Conservation (phyloP, 1,140 invertebrate genomes). For the Drosophila bocqueti region DNA sequence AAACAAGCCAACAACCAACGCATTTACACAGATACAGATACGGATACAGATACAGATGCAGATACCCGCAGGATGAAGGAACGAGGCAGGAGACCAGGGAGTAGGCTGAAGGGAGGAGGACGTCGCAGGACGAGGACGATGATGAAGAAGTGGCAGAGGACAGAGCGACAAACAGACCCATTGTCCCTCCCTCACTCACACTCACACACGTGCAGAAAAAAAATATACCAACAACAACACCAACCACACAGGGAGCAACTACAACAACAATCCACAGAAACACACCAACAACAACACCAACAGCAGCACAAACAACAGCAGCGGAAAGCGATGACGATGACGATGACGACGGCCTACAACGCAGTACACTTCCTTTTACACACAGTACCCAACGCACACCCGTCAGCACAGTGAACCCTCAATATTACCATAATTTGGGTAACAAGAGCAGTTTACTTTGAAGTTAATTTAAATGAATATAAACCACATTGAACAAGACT, state of each 20-base stretch:
- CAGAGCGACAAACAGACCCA: slow-evolving; percentile 41
- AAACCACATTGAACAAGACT: background rate
- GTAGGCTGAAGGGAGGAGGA: slow-evolving; percentile 1
- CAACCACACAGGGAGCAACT: slow-evolving; percentile 10
- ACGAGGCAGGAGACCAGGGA: slow-evolving; percentile 4
- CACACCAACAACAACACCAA: slow-evolving; percentile 22
- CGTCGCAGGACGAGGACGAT: slow-evolving; percentile 13
- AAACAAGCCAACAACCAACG: slow-evolving; percentile 64
- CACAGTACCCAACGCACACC: slow-evolving; percentile 33
- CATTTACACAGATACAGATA: slow-evolving; percentile 77
- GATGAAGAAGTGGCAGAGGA: slow-evolving; percentile 36
- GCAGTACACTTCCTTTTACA: slow-evolving; percentile 81
- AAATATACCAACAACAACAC: slow-evolving; percentile 18
- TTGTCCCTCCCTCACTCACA: slow-evolving; percentile 58
- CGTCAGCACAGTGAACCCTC: slow-evolving; percentile 17
- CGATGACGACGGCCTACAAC: slow-evolving; percentile 69
- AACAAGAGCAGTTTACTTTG: background rate
- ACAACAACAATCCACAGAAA: slow-evolving; percentile 26
- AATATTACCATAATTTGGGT: background rate
- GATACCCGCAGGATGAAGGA: slow-evolving; percentile 34
- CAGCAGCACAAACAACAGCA: slow-evolving; percentile 35
- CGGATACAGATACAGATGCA: slow-evolving; percentile 78
- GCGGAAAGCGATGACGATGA: slow-evolving; percentile 42
- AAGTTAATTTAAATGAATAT: background rate
- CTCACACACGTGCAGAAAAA: slow-evolving; percentile 54